phyloP scores from a whole-genome alignment of 2,888 invertebrate genomes.

The Rotaria socialis region DNA sequence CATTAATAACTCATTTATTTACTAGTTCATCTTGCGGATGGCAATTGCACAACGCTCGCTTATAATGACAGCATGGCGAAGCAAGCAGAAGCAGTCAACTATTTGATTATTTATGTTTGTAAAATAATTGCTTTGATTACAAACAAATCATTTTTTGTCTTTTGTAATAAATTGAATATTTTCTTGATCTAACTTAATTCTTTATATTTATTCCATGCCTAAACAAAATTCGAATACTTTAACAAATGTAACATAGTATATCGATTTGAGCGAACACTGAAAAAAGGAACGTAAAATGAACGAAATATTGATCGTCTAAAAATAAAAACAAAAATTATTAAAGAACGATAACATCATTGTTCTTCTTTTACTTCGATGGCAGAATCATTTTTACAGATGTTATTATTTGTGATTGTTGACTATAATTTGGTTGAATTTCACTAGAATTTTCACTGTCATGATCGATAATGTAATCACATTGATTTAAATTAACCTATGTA shows the following conservation, averaged over 20 bases:
- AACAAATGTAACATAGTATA: conserved; percentile 32
- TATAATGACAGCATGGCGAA: no score
- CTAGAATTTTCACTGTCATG: conserved; percentile 17
- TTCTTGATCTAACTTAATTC: not conserved
- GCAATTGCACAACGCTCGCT: no score
- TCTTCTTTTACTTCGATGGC: conserved; percentile 17
- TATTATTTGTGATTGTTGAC: not conserved
- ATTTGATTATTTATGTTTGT: no score
- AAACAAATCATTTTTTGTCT: no score
- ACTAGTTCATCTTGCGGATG: no score
- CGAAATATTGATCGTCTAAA: conserved; percentile 25
- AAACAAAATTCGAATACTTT: not conserved
- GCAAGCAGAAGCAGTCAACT: no score
- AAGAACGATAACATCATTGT: not conserved
- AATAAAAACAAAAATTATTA: not conserved
- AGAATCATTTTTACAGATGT: conserved; percentile 4
- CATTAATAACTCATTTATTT: no score
- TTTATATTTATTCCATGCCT: not conserved
- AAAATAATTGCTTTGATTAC: no score
- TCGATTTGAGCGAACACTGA: not conserved
- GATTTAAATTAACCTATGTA: conserved; percentile 7
- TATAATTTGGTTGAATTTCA: conserved; percentile 23
- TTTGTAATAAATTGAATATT: no score
- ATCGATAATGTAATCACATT: conserved; percentile 44
- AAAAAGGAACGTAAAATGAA: conserved; percentile 45